Base-by-base conservation (phyloP, 2,888 invertebrate species). In the Rhorus exstirpatorius region DNA sequence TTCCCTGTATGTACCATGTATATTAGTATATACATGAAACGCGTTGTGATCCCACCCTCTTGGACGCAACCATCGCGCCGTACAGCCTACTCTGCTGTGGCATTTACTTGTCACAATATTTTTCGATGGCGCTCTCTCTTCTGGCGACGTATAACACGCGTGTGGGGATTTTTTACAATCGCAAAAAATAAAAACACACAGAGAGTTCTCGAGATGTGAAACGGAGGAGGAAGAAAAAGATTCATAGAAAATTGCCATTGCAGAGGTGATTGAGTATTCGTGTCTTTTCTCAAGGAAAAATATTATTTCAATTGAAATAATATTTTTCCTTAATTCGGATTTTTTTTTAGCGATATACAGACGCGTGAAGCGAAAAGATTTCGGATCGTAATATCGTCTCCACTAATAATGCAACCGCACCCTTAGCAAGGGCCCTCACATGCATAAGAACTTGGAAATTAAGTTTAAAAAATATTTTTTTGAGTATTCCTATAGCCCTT, bases 71-170 rank as follows among this genome's bases (percentile, higher is more conserved):
- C 61, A 35, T 61, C 51, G 35, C 26, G 6, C 41, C 21, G 4
- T 68, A 17, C 44, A 10, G 4, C 14, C 24, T 19, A 26, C 58
- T 35, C 58, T 26, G 3, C 24, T 10, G 21, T 44, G 71, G 38
- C 65, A 65, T 79, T 58, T 46, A 79, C 78, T 72, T 72, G 65
- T 79, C 78, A 79, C 71, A 79, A 79, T 79, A 71, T 71, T 72
- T 26, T 72, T 60, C 58, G 46, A 71, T 58, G 65, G n/a, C n/a
- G 71, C 63, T 35, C 41, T 19, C 10, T 38, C 4, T 19, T 60
- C 19, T 17, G 10, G 38, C 21, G 17, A 21, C 12, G 35, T 51
- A 24, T 24, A 3, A 75, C 38, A 21, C 1, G 1, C 58, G 38
- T 10, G 26, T 1, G 17, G 35, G 44, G 24, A 72, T 17, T 49